Evolutionary conservation across 2,113 vertebrate genomes (phyloP), one percentile per base, ranked within the genome.

Genomic region (Motacilla tschutschensis): DNA sequence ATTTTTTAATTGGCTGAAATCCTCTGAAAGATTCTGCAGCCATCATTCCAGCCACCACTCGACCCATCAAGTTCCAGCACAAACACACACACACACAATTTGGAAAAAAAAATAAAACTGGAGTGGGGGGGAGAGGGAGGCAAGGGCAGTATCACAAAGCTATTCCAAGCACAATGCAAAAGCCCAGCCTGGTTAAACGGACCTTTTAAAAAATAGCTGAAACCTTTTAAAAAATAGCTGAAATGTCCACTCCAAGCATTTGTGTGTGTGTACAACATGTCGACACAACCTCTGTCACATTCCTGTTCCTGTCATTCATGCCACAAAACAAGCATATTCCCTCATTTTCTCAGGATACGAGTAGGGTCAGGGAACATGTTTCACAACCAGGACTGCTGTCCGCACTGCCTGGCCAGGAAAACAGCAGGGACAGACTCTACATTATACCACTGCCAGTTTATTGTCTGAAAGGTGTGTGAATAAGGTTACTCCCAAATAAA

Each of bases 1-100:
- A 90, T 95, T 92, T 92, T 96, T 95, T 95, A 96, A 96, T 92
- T 96, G 96, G 95, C 95, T 95, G 92, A 95, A 96, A 94, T 88
- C 87, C 91, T 94, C 84, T 4, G 22, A 93, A 93, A 95, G 71
- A 91, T 90, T 91, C 87, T 18, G 74, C 29, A 91, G 95, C 82
- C 65, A 86, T 93, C 75, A 46, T 86, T 92, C 92, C 79, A 60
- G 71, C 72, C 46, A 53, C 87, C 0, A 9, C 85, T 82, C 51
- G 3, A 83, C 51, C 76, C 80, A 25, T 69, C n/a, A 14, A 40
- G 59, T 54, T 91, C 87, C 90, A 89, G 85, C 0, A 0, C 63
- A 65, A 90, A 79, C 53, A 81, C 72, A 88, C 57, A 83, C 59
- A 43, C 35, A 71, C n/a, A 41, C 43, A 46, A 19, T 81, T 86